These are phyloP conservation scores for Bambusicola thoracicus DNA, from an alignment of 2,113 vertebrate species.

Conservation along the genomic window DNA sequence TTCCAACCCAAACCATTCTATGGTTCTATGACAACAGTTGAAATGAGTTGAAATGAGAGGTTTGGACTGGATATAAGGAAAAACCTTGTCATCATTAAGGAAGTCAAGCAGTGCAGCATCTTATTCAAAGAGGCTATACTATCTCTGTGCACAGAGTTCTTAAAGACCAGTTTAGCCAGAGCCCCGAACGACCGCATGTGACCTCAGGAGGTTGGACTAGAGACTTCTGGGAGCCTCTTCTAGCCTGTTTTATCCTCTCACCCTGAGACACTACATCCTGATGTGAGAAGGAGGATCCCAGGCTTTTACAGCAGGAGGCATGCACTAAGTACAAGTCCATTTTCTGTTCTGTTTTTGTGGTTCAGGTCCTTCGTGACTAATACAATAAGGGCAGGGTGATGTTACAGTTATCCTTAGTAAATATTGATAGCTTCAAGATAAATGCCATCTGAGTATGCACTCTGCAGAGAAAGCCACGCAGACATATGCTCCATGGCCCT, in stretches of 20 bases:
- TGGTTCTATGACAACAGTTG: background rate
- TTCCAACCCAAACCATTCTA: background rate
- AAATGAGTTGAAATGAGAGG: background rate
- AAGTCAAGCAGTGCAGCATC: background rate
- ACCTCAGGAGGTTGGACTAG: background rate
- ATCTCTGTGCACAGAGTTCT: background rate
- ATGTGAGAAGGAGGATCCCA: background rate
- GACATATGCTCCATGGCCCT: background rate
- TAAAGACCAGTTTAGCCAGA: background rate
- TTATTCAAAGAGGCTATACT: background rate
- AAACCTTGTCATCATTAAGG: background rate
- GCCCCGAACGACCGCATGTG: background rate
- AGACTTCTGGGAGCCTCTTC: background rate
- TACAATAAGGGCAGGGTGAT: background rate
- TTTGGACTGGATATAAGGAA: background rate
- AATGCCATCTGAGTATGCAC: background rate
- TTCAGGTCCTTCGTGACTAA: background rate
- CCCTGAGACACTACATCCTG: background rate
- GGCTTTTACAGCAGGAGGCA: background rate
- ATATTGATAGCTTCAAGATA: conserved; percentile 12
- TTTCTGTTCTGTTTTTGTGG: background rate
- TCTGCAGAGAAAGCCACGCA: background rate
- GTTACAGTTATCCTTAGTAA: background rate
- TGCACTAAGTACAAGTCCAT: background rate
- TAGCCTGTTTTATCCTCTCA: background rate